phyloP scores from a whole-genome alignment of 2,797 vertebrate species.

The Enoplosus armatus region DNA sequence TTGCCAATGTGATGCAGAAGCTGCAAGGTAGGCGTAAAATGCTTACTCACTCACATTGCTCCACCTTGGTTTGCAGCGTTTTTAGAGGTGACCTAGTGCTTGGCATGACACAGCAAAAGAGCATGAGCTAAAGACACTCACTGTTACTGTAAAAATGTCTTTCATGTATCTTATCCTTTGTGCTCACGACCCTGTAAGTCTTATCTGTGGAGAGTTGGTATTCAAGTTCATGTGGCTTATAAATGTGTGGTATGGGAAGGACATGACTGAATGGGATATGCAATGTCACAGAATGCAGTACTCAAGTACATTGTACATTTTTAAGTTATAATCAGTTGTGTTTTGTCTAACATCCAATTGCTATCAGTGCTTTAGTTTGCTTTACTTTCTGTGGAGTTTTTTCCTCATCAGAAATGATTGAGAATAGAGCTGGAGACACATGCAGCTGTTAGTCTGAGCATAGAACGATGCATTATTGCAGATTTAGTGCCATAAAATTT shows the following conservation, averaged over 20 bases:
- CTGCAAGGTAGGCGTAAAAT: slow-evolving; percentile 92
- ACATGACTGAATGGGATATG: slow-evolving; percentile 31
- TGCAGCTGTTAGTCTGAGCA: slow-evolving; percentile 16
- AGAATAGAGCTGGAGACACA: background rate
- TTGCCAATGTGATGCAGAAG: slow-evolving; percentile 95
- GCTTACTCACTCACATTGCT: slow-evolving; percentile 78
- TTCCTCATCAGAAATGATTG: background rate
- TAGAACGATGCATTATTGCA: background rate
- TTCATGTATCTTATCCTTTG: background rate
- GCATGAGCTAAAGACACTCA: slow-evolving; percentile 10
- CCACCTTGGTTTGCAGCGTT: slow-evolving; percentile 63
- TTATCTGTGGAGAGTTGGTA: slow-evolving; percentile 22
- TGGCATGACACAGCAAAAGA: slow-evolving; percentile 81
- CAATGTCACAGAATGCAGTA: slow-evolving; percentile 42
- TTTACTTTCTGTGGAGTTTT: slow-evolving; percentile 23
- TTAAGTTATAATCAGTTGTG: slow-evolving; percentile 22
- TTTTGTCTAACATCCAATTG: slow-evolving; percentile 28
- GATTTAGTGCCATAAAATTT: background rate
- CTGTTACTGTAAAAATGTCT: background rate
- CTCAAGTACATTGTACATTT: slow-evolving; percentile 10
- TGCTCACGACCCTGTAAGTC: slow-evolving; percentile 5
- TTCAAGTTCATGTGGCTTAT: slow-evolving; percentile 25
- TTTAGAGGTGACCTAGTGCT: slow-evolving; percentile 82
- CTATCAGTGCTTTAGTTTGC: slow-evolving; percentile 29
- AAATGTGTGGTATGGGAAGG: slow-evolving; percentile 36